A percentile compares a stretch with the other conserved stretches of the same genome.
phyloP scores from a whole-genome alignment of 2,113 vertebrate species.

The Semicossyphus pulcher region DNA sequence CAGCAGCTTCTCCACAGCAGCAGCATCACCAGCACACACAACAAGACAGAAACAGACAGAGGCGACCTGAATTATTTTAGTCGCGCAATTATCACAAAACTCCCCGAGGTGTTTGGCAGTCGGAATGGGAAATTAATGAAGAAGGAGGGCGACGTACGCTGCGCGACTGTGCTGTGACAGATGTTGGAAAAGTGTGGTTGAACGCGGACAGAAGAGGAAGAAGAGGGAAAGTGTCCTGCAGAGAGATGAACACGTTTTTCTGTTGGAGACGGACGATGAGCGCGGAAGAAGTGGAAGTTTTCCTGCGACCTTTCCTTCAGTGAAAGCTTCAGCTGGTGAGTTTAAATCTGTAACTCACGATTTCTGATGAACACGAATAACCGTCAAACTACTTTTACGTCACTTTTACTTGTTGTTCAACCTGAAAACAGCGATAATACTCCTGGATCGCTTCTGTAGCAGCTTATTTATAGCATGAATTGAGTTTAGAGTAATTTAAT shows the following conservation, averaged over 20 bases:
- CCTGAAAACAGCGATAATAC: too few species aligned
- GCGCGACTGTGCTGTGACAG: constrained; percentile 58
- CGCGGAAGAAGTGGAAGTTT: constrained; percentile 27
- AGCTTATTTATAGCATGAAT: neutral
- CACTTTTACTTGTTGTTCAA: constrained; percentile 11
- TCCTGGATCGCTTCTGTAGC: accelerated
- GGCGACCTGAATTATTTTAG: constrained; percentile 79
- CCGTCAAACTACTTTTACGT: neutral
- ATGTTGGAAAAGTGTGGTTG: constrained; percentile 68
- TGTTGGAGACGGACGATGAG: constrained; percentile 24
- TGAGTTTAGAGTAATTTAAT: neutral
- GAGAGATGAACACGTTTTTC: constrained; percentile 38
- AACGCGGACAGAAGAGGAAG: constrained; percentile 38
- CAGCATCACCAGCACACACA: constrained; percentile 42
- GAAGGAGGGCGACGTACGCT: constrained; percentile 69
- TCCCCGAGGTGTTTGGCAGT: constrained; percentile 63
- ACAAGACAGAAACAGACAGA: constrained; percentile 7
- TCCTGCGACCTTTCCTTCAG: constrained; percentile 18
- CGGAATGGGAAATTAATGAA: constrained; percentile 63
- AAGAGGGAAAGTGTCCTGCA: constrained; percentile 47
- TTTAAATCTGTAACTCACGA: constrained; percentile 14
- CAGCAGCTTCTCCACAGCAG: constrained; percentile 29
- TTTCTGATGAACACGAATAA: neutral
- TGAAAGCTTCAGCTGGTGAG: constrained; percentile 62
- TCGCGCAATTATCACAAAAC: constrained; percentile 73